Evolutionary conservation across 1,140 invertebrate genomes (phyloP).

Genomic region (Pemphigus obesinymphae): DNA sequence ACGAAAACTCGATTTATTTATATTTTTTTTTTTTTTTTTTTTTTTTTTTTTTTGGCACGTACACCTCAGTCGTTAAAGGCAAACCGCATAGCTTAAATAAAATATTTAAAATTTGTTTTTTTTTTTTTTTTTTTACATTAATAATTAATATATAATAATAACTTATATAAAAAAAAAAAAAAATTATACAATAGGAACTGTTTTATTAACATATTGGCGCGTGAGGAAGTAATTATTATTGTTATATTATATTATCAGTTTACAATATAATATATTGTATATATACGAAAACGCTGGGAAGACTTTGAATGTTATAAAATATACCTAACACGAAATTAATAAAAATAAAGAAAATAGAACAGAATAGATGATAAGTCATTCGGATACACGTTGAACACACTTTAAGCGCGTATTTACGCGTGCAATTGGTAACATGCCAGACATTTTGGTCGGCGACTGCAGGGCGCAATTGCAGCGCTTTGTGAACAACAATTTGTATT

Average conservation of each 20-base stretch:
- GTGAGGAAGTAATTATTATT: background rate
- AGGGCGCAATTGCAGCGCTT: background rate
- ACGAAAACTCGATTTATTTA: background rate
- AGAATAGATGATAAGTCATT: background rate
- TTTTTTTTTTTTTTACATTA: slow-evolving; percentile 4
- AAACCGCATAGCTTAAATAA: slow-evolving; percentile 36
- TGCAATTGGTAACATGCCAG: slow-evolving; percentile 16
- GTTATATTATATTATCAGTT: background rate
- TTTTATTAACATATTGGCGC: slow-evolving; percentile 8
- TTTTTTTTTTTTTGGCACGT: slow-evolving; percentile 26
- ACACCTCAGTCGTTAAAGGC: slow-evolving; percentile 34
- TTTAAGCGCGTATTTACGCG: background rate
- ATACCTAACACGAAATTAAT: no score
- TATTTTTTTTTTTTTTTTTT: no score
- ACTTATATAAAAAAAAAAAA: slow-evolving; percentile 23
- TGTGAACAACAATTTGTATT: slow-evolving; percentile 5
- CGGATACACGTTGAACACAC: background rate
- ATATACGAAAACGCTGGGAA: slow-evolving; percentile 9
- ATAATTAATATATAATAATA: no score
- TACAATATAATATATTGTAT: background rate
- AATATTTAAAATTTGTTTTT: background rate
- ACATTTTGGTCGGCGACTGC: background rate
- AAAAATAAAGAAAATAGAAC: background rate
- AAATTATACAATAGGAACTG: slow-evolving; percentile 40
- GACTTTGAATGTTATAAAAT: background rate